A percentile compares a stretch with the other conserved stretches of the same genome.
phyloP scores from a whole-genome alignment of 2,888 invertebrate species.

The Ryuthela nishihirai region DNA sequence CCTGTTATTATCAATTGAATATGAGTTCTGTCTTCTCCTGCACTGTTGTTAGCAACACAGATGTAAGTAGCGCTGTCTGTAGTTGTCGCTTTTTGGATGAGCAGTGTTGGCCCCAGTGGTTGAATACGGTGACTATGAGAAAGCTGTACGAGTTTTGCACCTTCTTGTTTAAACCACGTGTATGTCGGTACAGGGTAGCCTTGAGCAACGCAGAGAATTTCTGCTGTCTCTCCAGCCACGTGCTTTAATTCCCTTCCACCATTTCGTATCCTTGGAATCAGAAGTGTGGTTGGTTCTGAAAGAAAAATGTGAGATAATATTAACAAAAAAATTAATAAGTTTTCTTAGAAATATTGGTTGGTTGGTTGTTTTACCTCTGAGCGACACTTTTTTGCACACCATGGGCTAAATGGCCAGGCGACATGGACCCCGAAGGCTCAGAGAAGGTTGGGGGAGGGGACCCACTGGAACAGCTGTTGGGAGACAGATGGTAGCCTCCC shows the following conservation, averaged over 20 bases:
- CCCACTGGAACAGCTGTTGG: too few species aligned
- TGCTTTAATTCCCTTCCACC: constrained; percentile 26
- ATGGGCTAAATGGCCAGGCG: too few species aligned
- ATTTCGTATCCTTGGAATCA: constrained; percentile 19
- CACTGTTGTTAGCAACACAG: constrained; percentile 49
- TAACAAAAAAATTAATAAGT: too few species aligned
- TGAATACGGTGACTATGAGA: constrained; percentile 37
- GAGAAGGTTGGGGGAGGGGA: too few species aligned
- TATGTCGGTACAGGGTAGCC: constrained; percentile 51
- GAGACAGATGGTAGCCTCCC: too few species aligned
- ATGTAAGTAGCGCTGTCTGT: constrained; percentile 48
- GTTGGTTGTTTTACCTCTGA: too few species aligned
- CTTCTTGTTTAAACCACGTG: constrained; percentile 46
- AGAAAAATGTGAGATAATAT: too few species aligned
- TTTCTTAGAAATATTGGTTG: too few species aligned
- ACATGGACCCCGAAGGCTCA: too few species aligned
- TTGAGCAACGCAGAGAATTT: constrained; percentile 51
- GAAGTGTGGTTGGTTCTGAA: constrained; percentile 15
- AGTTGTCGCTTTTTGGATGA: constrained; percentile 44
- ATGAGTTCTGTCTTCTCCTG: constrained; percentile 46
- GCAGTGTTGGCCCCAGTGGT: constrained; percentile 47
- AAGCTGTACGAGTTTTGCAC: constrained; percentile 19
- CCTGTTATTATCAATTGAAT: constrained; percentile 48
- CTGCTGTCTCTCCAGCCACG: constrained; percentile 44
- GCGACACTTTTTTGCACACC: too few species aligned